Evolutionary conservation across 1,140 invertebrate genomes (phyloP).

Genomic region (Hylaeus anthracinus): DNA sequence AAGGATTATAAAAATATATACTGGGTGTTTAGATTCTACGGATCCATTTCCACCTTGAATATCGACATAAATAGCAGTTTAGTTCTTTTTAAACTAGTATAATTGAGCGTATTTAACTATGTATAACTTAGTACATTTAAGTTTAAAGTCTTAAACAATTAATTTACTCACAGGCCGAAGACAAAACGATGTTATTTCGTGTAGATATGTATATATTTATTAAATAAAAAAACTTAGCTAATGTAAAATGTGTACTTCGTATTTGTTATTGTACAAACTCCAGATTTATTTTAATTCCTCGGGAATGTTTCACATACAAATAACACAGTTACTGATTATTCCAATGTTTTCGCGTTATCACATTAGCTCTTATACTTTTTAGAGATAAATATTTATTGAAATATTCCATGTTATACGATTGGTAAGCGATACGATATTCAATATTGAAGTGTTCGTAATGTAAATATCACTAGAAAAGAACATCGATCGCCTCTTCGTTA

Average conservation of each 20-base stretch:
- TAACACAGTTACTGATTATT: neutral
- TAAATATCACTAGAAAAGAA: conserved; percentile 41
- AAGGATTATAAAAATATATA: no score
- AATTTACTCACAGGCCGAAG: conserved; percentile 27
- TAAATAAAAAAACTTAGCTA: conserved; percentile 17
- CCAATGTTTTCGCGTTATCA: neutral
- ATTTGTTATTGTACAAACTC: conserved; percentile 23
- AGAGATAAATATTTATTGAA: conserved; percentile 23
- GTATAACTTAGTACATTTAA: no score
- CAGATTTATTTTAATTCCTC: conserved; percentile 2
- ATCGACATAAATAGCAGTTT: no score
- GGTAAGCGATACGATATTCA: conserved; percentile 7
- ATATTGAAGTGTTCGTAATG: conserved; percentile 7
- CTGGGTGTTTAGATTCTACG: no score
- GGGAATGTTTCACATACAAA: conserved; percentile 31
- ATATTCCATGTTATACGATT: conserved; percentile 13
- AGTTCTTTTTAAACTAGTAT: no score
- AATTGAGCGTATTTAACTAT: no score
- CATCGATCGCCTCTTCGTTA: conserved; percentile 50
- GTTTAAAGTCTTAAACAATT: conserved; percentile 14
- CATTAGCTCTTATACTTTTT: neutral
- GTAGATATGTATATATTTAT: conserved; percentile 10
- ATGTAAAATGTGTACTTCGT: neutral
- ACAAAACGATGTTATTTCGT: neutral
- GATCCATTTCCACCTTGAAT: no score